Percentiles rank a stretch among this genome's conserved stretches.
Conservation (phyloP, 2,797 vertebrate species). For the Spinibarbus caldwelli region DNA sequence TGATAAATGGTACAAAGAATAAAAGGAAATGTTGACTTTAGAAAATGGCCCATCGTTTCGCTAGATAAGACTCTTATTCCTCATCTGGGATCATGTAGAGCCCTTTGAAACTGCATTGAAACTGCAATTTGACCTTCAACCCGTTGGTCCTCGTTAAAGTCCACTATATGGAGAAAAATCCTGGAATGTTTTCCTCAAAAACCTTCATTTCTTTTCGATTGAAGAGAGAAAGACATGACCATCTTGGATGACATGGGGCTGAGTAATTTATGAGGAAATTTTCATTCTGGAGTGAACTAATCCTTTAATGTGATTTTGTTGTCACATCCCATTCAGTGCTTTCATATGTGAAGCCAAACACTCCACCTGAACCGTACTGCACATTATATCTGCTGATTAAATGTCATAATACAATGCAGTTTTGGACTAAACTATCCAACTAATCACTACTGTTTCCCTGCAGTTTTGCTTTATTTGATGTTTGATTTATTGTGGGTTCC, state of each 20-base stretch:
- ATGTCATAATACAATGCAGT: not conserved
- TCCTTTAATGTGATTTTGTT: not conserved
- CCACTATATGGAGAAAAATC: not conserved
- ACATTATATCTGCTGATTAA: not conserved
- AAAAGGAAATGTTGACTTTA: too few relatives aligned
- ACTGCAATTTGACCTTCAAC: too few relatives aligned
- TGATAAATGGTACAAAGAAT: too few relatives aligned
- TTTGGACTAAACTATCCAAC: not conserved
- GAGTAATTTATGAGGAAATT: not conserved
- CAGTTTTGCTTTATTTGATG: not conserved
- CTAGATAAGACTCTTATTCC: too few relatives aligned
- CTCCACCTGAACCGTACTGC: not conserved
- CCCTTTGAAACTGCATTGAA: too few relatives aligned
- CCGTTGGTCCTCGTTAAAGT: not conserved
- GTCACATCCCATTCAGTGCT: not conserved
- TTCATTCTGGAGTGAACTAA: not conserved
- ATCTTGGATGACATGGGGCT: too few relatives aligned
- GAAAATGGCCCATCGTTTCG: too few relatives aligned
- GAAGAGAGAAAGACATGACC: not conserved
- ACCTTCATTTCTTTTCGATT: not conserved
- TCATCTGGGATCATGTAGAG: not conserved
- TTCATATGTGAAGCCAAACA: not conserved
- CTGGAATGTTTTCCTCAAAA: not conserved
- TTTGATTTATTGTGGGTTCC: too few relatives aligned
- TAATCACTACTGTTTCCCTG: not conserved